phyloP scores from a whole-genome alignment of 2,113 vertebrate species.

The Podarcis muralis region DNA sequence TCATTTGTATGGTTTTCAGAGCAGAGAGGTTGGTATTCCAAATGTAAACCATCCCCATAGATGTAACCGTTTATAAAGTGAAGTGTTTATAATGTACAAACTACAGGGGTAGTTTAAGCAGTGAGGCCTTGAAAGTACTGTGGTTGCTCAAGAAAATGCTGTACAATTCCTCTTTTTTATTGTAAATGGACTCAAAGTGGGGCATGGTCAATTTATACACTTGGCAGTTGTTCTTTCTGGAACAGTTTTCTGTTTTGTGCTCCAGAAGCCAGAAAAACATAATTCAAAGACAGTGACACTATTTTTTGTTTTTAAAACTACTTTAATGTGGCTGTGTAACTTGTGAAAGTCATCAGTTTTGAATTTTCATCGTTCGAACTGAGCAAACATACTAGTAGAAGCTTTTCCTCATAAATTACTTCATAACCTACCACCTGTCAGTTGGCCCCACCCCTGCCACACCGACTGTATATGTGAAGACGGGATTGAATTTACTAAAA shows the following conservation, averaged over 20 bases:
- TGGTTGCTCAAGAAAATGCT: neutral
- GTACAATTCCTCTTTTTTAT: neutral
- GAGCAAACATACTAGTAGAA: neutral
- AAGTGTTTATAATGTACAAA: too few species aligned
- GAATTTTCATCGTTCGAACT: accelerated
- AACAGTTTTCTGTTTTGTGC: neutral
- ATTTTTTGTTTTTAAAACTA: neutral
- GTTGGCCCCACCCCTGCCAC: slow-evolving; percentile 44
- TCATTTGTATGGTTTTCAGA: neutral
- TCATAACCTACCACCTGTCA: slow-evolving; percentile 35
- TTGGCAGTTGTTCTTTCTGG: neutral
- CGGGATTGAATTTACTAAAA: neutral
- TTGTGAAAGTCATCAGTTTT: accelerated
- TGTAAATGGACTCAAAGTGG: neutral
- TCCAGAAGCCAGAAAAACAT: neutral
- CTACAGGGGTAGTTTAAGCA: too few species aligned
- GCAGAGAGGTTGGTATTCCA: neutral
- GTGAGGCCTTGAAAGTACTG: neutral
- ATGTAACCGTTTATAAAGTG: neutral
- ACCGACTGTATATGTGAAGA: slow-evolving; percentile 19
- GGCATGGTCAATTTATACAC: accelerated
- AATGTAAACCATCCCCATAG: too few species aligned
- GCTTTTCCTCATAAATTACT: neutral
- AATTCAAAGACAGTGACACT: neutral
- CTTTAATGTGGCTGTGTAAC: neutral